Evolutionary conservation across 2,797 vertebrate species (phyloP).

Genomic region (Babyrousa celebensis): DNA sequence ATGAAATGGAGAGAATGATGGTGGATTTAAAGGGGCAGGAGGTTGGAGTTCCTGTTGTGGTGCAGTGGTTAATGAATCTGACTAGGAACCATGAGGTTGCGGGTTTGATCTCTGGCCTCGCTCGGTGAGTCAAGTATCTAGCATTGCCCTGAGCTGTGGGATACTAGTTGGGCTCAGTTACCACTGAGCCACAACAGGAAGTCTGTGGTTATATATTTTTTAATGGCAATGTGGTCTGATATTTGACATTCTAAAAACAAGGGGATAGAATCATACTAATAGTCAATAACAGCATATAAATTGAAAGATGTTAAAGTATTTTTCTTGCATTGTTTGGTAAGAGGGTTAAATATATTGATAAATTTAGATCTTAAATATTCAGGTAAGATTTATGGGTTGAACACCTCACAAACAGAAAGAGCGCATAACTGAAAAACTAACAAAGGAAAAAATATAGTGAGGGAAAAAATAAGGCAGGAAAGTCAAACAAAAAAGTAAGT

Average conservation of each 20-base stretch:
- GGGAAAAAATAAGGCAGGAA: neutral
- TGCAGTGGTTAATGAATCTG: too few species aligned
- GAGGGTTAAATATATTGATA: neutral
- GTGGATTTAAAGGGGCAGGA: too few species aligned
- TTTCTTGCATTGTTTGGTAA: neutral
- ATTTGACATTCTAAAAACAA: slow-evolving; percentile 12
- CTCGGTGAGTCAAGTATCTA: too few species aligned
- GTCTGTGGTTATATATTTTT: neutral
- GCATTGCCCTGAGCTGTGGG: too few species aligned
- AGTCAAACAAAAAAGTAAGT: slow-evolving; percentile 3
- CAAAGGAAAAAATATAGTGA: neutral
- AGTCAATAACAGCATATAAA: neutral
- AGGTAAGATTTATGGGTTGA: neutral
- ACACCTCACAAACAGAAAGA: neutral
- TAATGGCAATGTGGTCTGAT: neutral
- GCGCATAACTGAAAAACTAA: neutral
- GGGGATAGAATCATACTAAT: neutral
- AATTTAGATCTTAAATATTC: neutral
- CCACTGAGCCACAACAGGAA: too few species aligned
- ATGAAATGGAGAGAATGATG: too few species aligned
- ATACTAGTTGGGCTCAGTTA: too few species aligned
- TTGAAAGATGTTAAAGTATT: neutral
- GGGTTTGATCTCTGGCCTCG: too few species aligned
- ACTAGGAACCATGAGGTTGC: too few species aligned
- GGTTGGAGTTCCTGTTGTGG: too few species aligned